Conservation (phyloP, 2,113 vertebrate genomes). For the Limnothrissa miodon region DNA sequence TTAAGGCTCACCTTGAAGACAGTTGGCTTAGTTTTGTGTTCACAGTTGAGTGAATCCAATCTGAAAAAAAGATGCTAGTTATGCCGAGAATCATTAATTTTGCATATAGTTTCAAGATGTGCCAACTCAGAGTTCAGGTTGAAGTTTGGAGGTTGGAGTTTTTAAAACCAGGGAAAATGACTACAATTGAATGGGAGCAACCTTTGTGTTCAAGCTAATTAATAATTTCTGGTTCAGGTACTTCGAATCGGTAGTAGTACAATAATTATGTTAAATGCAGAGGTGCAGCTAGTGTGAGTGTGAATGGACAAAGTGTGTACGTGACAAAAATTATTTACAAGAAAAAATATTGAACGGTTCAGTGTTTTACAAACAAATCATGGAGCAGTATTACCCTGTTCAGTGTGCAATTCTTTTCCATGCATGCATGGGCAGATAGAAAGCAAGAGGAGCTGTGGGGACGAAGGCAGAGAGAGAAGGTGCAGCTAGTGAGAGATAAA, state of each 20-base stretch:
- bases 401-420: not conserved
- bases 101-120: not conserved
- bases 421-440: not conserved
- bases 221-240: not conserved
- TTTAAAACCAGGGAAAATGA: not conserved
- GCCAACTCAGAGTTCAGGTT: slow-evolving; percentile 2
- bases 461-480: not conserved
- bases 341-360: not conserved
- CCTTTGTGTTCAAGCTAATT: not conserved
- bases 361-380: not conserved
- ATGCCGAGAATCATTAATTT: not conserved
- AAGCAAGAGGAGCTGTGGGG: slow-evolving; percentile 17
- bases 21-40: not conserved
- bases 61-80: not conserved
- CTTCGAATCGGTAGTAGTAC: not conserved
- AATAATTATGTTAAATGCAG: slow-evolving; percentile 39
- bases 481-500: not conserved
- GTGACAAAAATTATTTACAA: not conserved
- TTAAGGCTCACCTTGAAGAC: not conserved
- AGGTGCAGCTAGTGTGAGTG: not conserved
- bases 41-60: not conserved
- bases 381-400: not conserved
- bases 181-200: not conserved
- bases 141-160: slow-evolving; percentile 2
- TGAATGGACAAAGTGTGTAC: not conserved